phyloP scores from a whole-genome alignment of 2,113 vertebrate genomes.

The Ovibos moschatus region DNA sequence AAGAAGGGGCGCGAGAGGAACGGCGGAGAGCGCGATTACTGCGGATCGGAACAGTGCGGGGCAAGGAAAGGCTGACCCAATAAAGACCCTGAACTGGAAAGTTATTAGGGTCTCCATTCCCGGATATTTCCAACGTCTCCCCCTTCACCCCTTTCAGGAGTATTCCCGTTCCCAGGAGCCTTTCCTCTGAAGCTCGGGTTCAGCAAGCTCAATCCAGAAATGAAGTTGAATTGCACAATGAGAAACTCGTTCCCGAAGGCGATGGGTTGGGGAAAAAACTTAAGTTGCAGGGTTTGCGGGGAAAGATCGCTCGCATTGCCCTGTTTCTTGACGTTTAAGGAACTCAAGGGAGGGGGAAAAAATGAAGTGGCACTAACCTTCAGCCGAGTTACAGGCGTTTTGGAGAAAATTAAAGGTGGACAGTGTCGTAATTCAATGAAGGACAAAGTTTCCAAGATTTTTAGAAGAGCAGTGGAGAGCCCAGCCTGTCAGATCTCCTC shows the following conservation, averaged over 20 bases:
- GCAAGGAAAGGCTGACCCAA: not conserved
- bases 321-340: not conserved
- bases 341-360: not conserved
- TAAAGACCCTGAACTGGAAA: not conserved
- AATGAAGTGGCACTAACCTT: conserved; percentile 86
- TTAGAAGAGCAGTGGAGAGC: conserved; percentile 75
- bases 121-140: not conserved
- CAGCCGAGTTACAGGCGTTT: conserved; percentile 87
- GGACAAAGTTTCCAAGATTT: conserved; percentile 81
- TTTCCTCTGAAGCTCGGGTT: not conserved
- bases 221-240: conserved; percentile 34
- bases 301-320: not conserved
- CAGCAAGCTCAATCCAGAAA: conserved; percentile 40
- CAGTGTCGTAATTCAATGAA: conserved; percentile 84
- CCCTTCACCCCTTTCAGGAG: not conserved
- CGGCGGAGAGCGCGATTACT: not conserved
- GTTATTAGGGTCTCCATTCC: not conserved
- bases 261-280: not conserved
- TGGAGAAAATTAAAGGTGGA: conserved; percentile 90
- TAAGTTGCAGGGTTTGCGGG: not conserved
- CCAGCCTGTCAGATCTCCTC: conserved; percentile 67
- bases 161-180: not conserved
- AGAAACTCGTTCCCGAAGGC: conserved; percentile 44
- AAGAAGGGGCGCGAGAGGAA: not conserved
- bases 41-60: not conserved